Evolutionary conservation across 1,140 invertebrate species (phyloP).

Genomic region (Apis cerana): DNA sequence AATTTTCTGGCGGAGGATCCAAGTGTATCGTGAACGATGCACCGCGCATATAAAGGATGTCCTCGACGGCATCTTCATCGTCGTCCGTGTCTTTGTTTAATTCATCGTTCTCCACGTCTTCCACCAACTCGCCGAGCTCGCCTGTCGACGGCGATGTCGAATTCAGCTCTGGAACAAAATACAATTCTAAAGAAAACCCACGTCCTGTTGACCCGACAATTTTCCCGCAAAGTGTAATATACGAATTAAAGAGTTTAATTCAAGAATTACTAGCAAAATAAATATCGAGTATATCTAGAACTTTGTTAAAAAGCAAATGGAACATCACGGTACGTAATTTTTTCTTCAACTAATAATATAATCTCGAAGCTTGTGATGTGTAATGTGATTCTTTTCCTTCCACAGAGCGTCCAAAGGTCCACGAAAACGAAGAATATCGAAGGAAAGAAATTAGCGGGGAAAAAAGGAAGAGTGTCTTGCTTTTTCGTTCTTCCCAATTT

Average conservation of each 20-base stretch:
- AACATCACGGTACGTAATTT: not conserved
- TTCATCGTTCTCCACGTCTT: slow-evolving; percentile 74
- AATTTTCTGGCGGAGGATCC: slow-evolving; percentile 75
- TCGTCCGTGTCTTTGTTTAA: slow-evolving; percentile 77
- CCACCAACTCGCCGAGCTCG: slow-evolving; percentile 69
- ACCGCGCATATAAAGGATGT: slow-evolving; percentile 91
- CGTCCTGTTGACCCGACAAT: not conserved
- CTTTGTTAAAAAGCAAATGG: not conserved
- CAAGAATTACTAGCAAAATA: not conserved
- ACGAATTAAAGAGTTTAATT: not conserved
- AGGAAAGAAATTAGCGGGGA: not conserved
- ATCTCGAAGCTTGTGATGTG: too few species aligned
- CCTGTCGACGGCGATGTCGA: slow-evolving; percentile 83
- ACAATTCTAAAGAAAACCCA: slow-evolving; percentile 1
- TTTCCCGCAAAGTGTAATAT: not conserved
- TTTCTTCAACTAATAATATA: too few species aligned
- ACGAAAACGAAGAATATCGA: not conserved
- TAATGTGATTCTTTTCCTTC: not conserved
- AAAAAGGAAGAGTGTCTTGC: too few species aligned
- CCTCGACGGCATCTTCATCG: slow-evolving; percentile 83
- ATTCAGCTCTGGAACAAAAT: slow-evolving; percentile 86
- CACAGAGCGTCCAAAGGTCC: not conserved
- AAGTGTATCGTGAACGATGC: slow-evolving; percentile 90
- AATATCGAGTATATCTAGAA: too few species aligned
- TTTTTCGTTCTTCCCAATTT: too few species aligned